Evolutionary conservation across 2,888 invertebrate species (phyloP).

Genomic region (Tetanocera ferruginea): DNA sequence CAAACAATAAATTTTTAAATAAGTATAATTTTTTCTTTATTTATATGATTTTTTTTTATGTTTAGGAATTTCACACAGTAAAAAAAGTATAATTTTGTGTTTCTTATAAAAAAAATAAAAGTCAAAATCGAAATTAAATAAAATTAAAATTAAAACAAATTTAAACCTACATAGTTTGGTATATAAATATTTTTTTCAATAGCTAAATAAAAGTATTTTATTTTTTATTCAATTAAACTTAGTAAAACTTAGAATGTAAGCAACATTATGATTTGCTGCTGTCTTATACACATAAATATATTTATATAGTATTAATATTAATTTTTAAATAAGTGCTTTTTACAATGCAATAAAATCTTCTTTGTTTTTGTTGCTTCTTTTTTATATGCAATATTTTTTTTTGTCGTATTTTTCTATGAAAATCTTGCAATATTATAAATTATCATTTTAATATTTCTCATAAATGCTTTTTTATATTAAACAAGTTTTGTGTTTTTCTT

Average conservation of each 20-base stretch:
- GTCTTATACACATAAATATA: neutral
- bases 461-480: neutral
- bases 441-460: neutral
- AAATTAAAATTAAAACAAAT: neutral
- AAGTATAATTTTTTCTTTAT: constrained; percentile 38
- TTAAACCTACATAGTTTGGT: neutral
- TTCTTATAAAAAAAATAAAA: constrained; percentile 40
- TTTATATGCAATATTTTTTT: constrained; percentile 8
- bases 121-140: constrained; percentile 44
- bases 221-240: constrained; percentile 22
- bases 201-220: constrained; percentile 34
- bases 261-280: constrained; percentile 31
- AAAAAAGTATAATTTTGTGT: constrained; percentile 47
- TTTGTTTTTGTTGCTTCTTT: constrained; percentile 17
- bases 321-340: neutral
- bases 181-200: neutral
- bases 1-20: constrained; percentile 42
- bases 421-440: constrained; percentile 13
- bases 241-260: neutral
- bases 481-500: neutral
- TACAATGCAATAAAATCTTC: constrained; percentile 25
- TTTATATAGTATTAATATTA: neutral
- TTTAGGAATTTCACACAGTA: neutral
- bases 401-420: constrained; percentile 2
- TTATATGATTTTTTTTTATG: constrained; percentile 47